phyloP scores from a whole-genome alignment of 2,113 vertebrate genomes.

The Sapajus apella region DNA sequence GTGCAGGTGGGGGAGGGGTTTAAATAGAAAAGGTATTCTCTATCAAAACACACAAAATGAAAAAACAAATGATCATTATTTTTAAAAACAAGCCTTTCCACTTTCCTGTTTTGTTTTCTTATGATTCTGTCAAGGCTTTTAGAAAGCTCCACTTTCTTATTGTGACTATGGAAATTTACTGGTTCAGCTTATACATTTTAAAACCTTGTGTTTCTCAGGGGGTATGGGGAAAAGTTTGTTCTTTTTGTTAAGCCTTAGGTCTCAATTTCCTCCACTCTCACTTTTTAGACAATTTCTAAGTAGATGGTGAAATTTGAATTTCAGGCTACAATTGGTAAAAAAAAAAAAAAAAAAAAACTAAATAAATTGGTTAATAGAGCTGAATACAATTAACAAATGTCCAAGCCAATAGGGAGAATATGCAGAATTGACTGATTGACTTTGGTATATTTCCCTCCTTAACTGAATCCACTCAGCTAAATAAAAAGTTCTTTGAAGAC shows the following conservation, averaged over 20 bases:
- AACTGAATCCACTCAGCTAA: background rate
- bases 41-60: background rate
- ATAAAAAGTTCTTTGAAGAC: background rate
- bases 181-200: background rate
- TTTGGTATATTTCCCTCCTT: background rate
- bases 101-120: background rate
- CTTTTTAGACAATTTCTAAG: background rate
- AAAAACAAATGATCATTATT: background rate
- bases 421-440: background rate
- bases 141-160: background rate
- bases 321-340: background rate
- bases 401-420: background rate
- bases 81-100: background rate
- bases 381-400: background rate
- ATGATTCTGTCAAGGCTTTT: background rate
- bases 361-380: background rate
- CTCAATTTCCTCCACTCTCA: background rate
- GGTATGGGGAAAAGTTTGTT: background rate
- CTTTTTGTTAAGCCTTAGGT: background rate
- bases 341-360: background rate
- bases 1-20: background rate
- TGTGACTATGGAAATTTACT: background rate
- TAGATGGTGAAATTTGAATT: background rate
- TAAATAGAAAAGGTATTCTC: background rate
- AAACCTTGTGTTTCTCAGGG: background rate